Evolutionary conservation across 2,113 vertebrate genomes (phyloP).

Genomic region (Picathartes gymnocephalus): DNA sequence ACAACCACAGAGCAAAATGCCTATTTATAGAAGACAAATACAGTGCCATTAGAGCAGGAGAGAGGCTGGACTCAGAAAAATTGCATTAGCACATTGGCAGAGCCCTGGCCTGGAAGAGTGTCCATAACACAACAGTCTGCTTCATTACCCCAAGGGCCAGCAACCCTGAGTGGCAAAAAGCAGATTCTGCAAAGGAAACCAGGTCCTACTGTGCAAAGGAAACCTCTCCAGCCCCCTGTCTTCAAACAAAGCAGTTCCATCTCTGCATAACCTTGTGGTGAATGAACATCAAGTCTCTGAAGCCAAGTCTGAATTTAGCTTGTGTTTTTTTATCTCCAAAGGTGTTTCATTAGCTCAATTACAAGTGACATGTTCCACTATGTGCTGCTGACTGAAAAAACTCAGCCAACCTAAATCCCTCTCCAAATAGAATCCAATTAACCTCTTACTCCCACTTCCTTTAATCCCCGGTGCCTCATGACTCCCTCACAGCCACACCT

Average conservation of each 20-base stretch:
- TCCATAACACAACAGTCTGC: background rate
- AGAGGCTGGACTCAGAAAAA: background rate
- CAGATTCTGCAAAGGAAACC: background rate
- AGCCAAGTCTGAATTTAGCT: slow-evolving; percentile 21
- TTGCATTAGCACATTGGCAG: background rate
- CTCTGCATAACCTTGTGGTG: background rate
- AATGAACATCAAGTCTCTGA: background rate
- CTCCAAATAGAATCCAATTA: slow-evolving; percentile 55
- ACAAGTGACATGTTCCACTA: slow-evolving; percentile 29
- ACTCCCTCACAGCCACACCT: background rate
- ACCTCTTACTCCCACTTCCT: background rate
- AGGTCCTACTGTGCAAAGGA: background rate
- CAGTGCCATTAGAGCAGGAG: background rate
- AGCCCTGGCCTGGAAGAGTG: background rate
- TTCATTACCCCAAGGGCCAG: background rate
- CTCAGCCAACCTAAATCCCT: slow-evolving; percentile 53
- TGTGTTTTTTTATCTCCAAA: slow-evolving; percentile 25
- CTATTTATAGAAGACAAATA: background rate
- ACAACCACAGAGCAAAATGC: background rate
- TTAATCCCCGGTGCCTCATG: background rate
- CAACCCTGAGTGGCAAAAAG: background rate
- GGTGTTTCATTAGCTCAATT: slow-evolving; percentile 63
- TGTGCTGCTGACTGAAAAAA: background rate
- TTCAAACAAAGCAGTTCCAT: background rate
- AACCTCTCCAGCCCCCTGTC: background rate